phyloP scores from a whole-genome alignment of 1,140 invertebrate species.

The Polypedilum vanderplanki region DNA sequence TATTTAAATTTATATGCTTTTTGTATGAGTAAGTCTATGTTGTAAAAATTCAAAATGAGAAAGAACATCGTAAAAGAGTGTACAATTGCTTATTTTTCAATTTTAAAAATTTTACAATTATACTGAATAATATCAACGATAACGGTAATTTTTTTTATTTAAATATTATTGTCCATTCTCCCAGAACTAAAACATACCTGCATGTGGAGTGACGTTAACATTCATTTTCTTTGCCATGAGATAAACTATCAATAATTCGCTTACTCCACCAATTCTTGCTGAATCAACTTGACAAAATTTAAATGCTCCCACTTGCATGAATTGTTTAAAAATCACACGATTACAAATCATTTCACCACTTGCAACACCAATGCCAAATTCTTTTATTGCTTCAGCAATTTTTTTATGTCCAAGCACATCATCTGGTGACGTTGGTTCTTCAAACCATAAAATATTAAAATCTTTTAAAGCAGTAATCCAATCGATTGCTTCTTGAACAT shows the following conservation, averaged over 20 bases:
- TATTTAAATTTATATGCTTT: no score
- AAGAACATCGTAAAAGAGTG: no score
- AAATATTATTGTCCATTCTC: no score
- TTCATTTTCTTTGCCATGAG: constrained; percentile 75
- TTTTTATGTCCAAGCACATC: constrained; percentile 76
- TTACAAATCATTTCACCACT: constrained; percentile 90
- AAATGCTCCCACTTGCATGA: constrained; percentile 69
- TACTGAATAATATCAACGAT: no score
- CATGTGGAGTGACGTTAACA: constrained; percentile 88
- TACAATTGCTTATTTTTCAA: no score
- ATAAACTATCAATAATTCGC: constrained; percentile 81
- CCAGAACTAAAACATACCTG: constrained; percentile 55
- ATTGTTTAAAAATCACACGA: constrained; percentile 87
- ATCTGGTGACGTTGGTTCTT: constrained; percentile 89
- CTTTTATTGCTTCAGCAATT: constrained; percentile 57
- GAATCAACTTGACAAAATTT: constrained; percentile 88
- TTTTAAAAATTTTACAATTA: no score
- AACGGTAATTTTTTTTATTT: no score
- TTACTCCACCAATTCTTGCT: constrained; percentile 77
- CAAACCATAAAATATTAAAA: constrained; percentile 79
- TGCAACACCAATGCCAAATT: constrained; percentile 73
- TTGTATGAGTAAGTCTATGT: no score
- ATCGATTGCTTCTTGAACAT: constrained; percentile 70
- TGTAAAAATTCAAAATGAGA: no score
- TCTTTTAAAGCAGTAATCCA: constrained; percentile 74